Percentiles rank a stretch among this genome's conserved stretches.
These are phyloP conservation scores for Eupithecia insigniata DNA, from an alignment of 2,888 invertebrate genomes.

Conservation along the genomic window DNA sequence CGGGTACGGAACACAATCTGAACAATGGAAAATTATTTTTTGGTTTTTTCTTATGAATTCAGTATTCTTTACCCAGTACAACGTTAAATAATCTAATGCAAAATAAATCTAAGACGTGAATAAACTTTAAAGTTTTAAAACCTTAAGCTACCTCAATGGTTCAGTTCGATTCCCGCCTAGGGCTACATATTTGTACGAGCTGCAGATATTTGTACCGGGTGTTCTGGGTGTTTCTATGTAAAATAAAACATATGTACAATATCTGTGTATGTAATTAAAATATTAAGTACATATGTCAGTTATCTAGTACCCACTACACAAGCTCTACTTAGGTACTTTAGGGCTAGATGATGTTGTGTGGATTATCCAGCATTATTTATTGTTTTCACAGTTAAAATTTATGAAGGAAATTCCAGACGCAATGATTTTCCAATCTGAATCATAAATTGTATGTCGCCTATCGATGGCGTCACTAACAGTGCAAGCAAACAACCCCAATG, in stretches of 20 bases:
- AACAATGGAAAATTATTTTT: background rate
- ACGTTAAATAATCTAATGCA: background rate
- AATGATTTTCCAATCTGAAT: background rate
- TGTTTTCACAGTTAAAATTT: conserved; percentile 1
- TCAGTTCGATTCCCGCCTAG: too few relatives aligned
- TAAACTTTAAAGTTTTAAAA: background rate
- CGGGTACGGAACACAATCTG: background rate
- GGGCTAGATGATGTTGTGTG: too few relatives aligned
- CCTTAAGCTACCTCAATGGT: too few relatives aligned
- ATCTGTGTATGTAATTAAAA: too few relatives aligned
- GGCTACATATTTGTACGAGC: too few relatives aligned
- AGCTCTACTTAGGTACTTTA: too few relatives aligned
- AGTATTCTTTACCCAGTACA: background rate
- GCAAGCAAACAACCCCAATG: conserved; percentile 9
- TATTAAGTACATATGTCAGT: too few relatives aligned
- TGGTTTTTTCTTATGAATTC: background rate
- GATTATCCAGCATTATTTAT: too few relatives aligned
- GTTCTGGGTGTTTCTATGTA: too few relatives aligned
- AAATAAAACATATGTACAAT: too few relatives aligned
- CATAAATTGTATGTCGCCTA: conserved; percentile 21
- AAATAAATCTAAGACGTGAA: background rate
- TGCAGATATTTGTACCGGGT: too few relatives aligned
- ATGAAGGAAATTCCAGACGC: background rate
- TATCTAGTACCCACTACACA: too few relatives aligned
- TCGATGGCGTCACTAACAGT: conserved; percentile 1